These are phyloP conservation scores for Lycopodina hypogea DNA, from an alignment of 37 sponge, comb jelly and placozoan genomes.

Conservation along the genomic window DNA sequence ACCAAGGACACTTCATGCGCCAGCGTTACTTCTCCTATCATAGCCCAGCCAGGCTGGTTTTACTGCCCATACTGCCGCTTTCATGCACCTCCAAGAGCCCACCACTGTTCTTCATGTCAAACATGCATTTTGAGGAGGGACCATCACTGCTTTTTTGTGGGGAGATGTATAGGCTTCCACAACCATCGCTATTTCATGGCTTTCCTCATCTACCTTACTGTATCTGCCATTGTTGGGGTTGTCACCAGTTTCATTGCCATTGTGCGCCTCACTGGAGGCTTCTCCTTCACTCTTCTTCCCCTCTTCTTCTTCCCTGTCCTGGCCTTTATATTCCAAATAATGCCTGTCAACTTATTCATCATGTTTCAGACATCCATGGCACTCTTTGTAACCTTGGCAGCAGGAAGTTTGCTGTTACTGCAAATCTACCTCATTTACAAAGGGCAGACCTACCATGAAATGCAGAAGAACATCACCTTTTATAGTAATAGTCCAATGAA, in stretches of 20 bases:
- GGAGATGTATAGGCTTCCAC: conserved; percentile 75
- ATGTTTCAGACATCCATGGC: conserved; percentile 49
- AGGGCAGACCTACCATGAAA: conserved; percentile 76
- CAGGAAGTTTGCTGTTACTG: conserved; percentile 30
- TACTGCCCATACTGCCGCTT: conserved; percentile 73
- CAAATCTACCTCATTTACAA: conserved; percentile 36
- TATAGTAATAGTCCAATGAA: conserved; percentile 29
- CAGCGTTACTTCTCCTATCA: conserved; percentile 41
- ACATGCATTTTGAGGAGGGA: conserved; percentile 75
- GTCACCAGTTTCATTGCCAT: conserved; percentile 43
- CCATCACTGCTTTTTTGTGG: conserved; percentile 85
- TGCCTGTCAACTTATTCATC: conserved; percentile 36
- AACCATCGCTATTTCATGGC: conserved; percentile 83
- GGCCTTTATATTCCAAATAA: conserved; percentile 51
- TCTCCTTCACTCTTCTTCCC: conserved; percentile 34
- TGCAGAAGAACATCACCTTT: background rate
- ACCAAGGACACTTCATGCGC: conserved; percentile 49
- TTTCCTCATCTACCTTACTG: conserved; percentile 54
- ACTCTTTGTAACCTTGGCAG: conserved; percentile 29
- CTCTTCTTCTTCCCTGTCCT: conserved; percentile 67
- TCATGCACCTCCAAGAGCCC: conserved; percentile 67
- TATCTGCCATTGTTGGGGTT: conserved; percentile 43
- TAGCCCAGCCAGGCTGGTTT: conserved; percentile 59
- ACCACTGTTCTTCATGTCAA: conserved; percentile 72
- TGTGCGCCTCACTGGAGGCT: conserved; percentile 27